Conservation (phyloP, 2,888 invertebrate species). For the Sesia bembeciformis region DNA sequence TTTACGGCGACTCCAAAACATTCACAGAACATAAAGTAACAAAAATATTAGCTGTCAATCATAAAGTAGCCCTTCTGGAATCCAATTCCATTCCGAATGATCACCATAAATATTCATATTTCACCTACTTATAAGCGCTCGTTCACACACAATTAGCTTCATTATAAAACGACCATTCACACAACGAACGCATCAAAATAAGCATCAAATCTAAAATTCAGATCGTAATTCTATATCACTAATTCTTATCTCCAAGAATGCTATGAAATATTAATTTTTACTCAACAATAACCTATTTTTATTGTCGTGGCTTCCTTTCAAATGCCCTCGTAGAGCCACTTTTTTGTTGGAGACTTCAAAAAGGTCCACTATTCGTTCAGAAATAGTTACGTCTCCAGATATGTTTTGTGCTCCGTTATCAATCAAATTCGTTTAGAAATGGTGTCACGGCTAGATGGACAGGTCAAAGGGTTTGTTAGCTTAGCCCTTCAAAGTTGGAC, state of each 20-base stretch:
- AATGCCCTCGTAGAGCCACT: constrained; percentile 18
- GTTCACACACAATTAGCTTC: constrained; percentile 72
- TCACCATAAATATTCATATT: constrained; percentile 59
- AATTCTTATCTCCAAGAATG: constrained; percentile 47
- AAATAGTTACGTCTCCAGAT: constrained; percentile 14
- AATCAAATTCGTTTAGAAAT: constrained; percentile 32
- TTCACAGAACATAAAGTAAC: neutral
- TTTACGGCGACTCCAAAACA: too few relatives aligned
- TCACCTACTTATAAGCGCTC: constrained; percentile 20
- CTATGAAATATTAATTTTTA: constrained; percentile 60
- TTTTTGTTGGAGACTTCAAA: constrained; percentile 14
- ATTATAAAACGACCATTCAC: constrained; percentile 52
- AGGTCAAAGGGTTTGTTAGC: constrained; percentile 30
- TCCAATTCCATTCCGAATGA: constrained; percentile 28
- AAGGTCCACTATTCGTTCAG: constrained; percentile 10
- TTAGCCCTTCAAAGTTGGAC: too few relatives aligned
- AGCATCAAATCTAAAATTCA: constrained; percentile 60
- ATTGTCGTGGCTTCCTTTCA: constrained; percentile 56
- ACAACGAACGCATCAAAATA: constrained; percentile 30
- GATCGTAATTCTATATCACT: constrained; percentile 60
- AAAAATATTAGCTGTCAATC: constrained; percentile 22
- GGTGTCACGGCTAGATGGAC: constrained; percentile 24
- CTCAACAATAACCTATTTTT: constrained; percentile 54
- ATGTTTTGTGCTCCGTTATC: constrained; percentile 20
- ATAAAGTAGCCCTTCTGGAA: constrained; percentile 17